phyloP scores from a whole-genome alignment of 2,888 invertebrate species.

The Calephelis perditalis region DNA sequence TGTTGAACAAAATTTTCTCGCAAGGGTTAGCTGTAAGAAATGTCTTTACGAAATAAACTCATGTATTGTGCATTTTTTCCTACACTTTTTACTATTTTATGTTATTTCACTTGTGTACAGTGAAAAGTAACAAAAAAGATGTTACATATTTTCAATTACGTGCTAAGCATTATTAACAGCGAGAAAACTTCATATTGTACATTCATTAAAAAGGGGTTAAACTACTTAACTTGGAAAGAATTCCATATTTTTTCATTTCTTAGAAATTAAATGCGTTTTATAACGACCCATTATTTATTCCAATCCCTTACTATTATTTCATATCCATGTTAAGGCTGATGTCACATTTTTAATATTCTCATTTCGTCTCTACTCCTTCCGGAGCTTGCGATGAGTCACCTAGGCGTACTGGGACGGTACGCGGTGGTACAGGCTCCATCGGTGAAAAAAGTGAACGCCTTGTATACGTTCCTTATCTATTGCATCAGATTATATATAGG shows the following conservation, averaged over 20 bases:
- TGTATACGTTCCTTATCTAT: constrained; percentile 69
- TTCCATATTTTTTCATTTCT: too few species aligned
- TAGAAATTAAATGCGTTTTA: too few species aligned
- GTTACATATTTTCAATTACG: background rate
- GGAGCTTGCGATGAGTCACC: constrained; percentile 55
- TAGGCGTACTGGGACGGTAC: constrained; percentile 55
- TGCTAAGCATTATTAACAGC: too few species aligned
- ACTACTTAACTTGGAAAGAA: too few species aligned
- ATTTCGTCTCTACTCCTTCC: constrained; percentile 43
- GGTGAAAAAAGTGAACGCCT: constrained; percentile 50
- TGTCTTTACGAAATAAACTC: too few species aligned
- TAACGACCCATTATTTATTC: background rate
- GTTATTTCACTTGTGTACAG: too few species aligned
- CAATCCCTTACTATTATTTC: background rate
- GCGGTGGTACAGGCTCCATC: constrained; percentile 25
- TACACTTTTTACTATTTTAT: too few species aligned
- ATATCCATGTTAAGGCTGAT: constrained; percentile 10
- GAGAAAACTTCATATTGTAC: too few species aligned
- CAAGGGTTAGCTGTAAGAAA: too few species aligned
- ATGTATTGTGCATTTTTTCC: too few species aligned
- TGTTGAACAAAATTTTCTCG: too few species aligned
- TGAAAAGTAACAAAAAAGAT: background rate
- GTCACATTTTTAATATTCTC: constrained; percentile 27
- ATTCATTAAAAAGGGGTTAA: too few species aligned
- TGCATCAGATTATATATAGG: constrained; percentile 68